phyloP scores from a whole-genome alignment of 2,113 vertebrate genomes.

The Pedionomus torquatus region DNA sequence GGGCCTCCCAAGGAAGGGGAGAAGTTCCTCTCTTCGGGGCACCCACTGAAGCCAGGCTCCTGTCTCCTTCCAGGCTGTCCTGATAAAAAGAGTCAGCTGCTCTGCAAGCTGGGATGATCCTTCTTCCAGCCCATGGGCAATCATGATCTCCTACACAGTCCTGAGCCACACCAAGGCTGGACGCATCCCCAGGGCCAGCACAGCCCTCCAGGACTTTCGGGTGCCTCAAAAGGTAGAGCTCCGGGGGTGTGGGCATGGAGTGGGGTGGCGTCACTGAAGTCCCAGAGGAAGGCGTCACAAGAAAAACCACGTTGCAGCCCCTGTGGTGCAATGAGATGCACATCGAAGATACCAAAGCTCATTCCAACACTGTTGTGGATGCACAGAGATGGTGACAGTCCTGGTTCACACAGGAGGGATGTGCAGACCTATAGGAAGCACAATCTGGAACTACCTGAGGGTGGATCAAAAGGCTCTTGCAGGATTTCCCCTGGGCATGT shows the following conservation, averaged over 20 bases:
- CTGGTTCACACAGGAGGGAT: not conserved
- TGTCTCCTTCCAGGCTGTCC: not conserved
- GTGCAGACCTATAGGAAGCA: not conserved
- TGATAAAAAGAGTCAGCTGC: not conserved
- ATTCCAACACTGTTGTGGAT: not conserved
- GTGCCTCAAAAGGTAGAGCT: not conserved
- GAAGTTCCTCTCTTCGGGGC: not conserved
- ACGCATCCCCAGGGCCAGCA: not conserved
- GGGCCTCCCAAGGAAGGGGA: not conserved
- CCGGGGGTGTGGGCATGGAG: too few relatives aligned
- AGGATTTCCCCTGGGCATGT: not conserved
- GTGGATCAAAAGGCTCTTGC: not conserved
- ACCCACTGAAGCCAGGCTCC: rapidly evolving
- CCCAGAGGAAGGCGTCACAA: not conserved
- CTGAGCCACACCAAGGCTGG: not conserved
- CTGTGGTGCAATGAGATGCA: not conserved
- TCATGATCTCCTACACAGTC: rapidly evolving
- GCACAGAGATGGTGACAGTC: not conserved
- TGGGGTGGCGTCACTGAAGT: too few relatives aligned
- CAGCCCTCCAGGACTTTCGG: not conserved
- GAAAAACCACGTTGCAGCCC: not conserved
- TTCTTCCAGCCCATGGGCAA: not conserved
- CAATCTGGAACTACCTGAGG: not conserved
- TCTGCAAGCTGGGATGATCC: not conserved
- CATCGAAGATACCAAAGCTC: not conserved